Conservation (phyloP, 30 jellyfish, hydroid and myxozoan genomes). For the Nemopilema nomurai region DNA sequence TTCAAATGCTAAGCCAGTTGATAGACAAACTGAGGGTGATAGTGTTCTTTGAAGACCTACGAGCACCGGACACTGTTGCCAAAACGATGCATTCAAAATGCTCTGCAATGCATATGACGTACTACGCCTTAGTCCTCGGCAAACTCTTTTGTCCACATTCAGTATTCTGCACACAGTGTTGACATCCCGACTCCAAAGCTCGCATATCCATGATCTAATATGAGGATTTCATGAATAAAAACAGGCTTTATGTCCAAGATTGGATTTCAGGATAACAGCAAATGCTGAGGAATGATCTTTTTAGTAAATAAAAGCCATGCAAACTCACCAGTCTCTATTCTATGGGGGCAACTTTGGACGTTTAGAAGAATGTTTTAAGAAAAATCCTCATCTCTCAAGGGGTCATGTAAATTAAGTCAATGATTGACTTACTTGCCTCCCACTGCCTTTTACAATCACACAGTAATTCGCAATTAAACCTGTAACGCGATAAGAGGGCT, state of each 20-base stretch:
- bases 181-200: conserved; percentile 24
- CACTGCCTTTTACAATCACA: background rate
- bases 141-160: background rate
- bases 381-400: background rate
- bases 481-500: background rate
- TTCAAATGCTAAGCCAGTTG: too few species aligned
- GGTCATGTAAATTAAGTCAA: conserved; percentile 3
- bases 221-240: conserved; percentile 12
- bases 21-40: too few species aligned
- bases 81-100: too few species aligned
- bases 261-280: conserved; percentile 13
- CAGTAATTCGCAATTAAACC: background rate
- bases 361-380: background rate
- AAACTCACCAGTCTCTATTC: background rate
- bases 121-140: background rate
- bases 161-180: conserved; percentile 11
- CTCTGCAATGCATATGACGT: too few species aligned
- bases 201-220: conserved; percentile 15
- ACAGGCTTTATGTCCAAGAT: conserved; percentile 13
- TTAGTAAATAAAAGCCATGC: background rate
- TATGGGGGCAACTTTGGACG: background rate
- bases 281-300: background rate
- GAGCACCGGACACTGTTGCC: too few species aligned
- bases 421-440: background rate
- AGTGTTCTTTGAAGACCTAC: too few species aligned